Evolutionary conservation across 2,888 invertebrate genomes (phyloP).

Genomic region (Thymelicus lineola): DNA sequence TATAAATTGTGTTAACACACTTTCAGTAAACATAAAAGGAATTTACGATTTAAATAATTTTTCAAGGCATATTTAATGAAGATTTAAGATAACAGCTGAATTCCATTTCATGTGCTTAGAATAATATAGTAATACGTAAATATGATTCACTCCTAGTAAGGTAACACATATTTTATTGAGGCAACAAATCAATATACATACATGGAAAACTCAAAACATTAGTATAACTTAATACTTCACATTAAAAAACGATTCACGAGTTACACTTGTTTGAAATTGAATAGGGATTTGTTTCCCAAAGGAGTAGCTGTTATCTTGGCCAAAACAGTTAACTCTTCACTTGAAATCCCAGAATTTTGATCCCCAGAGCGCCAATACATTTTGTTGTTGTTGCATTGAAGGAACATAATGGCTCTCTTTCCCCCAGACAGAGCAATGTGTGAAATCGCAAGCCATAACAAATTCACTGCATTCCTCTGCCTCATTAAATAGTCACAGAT

Average conservation of each 20-base stretch:
- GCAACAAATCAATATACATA: slow-evolving; percentile 6
- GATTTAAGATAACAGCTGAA: slow-evolving; percentile 8
- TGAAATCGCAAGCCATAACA: slow-evolving; percentile 73
- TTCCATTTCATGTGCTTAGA: slow-evolving; percentile 3
- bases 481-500: slow-evolving; percentile 72
- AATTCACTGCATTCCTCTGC: slow-evolving; percentile 64
- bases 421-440: slow-evolving; percentile 68
- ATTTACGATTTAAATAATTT: slow-evolving; percentile 10
- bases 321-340: slow-evolving; percentile 76
- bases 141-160: slow-evolving; percentile 11
- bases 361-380: slow-evolving; percentile 70
- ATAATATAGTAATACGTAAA: slow-evolving; percentile 12
- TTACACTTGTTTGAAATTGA: slow-evolving; percentile 14
- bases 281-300: slow-evolving; percentile 7
- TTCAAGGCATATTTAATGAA: not conserved
- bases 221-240: slow-evolving; percentile 11
- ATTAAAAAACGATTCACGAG: slow-evolving; percentile 1
- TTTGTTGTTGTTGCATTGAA: slow-evolving; percentile 52
- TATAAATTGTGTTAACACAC: slow-evolving; percentile 15
- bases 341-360: slow-evolving; percentile 72
- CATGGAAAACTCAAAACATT: slow-evolving; percentile 11
- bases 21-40: slow-evolving; percentile 4
- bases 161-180: not conserved
- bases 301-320: slow-evolving; percentile 48
- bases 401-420: slow-evolving; percentile 62